Base-by-base conservation (phyloP, 2,888 invertebrate species). In the Biston betularia region DNA sequence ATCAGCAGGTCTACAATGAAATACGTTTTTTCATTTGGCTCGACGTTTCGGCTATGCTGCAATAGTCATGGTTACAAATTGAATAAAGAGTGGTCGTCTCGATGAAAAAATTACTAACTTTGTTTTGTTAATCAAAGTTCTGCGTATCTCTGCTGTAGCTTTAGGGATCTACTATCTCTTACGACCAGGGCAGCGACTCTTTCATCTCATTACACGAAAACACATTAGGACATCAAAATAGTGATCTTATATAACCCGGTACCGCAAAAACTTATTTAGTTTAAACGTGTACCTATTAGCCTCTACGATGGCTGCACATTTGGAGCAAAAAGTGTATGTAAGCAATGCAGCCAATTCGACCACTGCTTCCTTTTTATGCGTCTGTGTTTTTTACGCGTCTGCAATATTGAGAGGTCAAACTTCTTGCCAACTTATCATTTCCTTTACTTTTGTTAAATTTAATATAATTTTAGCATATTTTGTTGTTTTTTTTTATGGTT, bases 321-420 rank as follows among this genome's bases (percentile, higher is more conserved):
- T 8, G 33, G 0, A 49, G 44, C 53, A 67, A 67, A 63, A 67
- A 63, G 10, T 44, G 1, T 38, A 54, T 49, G 49, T 53, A 53
- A 49, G 50, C 52, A 44, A 24, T 66, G 58, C 57, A 66, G 46
- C 44, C 44, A 55, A 34, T 65, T 59, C 49, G 35, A 46, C 54
- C 44, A 64, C 48, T 61, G 61, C 1, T 53, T 48, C 11, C 48
- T 50, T 74, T 74, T 74, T 75, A 75, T 60, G 58, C 65, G 75
- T 77, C 75, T 75, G 50, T 45, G 63, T 52, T 74, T 76, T 76
- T 77, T 76, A 71, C 33, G 7, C 12, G 76, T 75, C 76, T 76
- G 73, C 70, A 70, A 56, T 38, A 38, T 63, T 60, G 59, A 70
- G 65, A 63, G 56, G 60, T 61, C 55, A 68, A 42, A 42, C 49